Evolutionary conservation across 2,797 vertebrate genomes (phyloP), one percentile per base, ranked within the genome.

Genomic region (Cichlasoma orientale): DNA sequence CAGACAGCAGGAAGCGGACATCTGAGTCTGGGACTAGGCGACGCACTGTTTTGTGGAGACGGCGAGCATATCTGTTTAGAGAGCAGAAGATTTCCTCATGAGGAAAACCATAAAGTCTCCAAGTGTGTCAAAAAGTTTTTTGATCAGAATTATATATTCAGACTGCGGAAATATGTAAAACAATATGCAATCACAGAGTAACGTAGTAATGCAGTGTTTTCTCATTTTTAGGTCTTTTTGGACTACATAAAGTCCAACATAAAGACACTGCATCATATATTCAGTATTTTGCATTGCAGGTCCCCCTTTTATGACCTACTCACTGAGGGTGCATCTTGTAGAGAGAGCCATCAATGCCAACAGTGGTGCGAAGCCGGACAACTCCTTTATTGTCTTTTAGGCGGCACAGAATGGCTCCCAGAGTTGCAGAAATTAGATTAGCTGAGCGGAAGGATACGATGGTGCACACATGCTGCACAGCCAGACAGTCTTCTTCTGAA

Each of bases 271-370:
- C 33, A 44, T 56, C 27, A 53, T 14, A 4, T 31, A 16, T 13
- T 38, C 9, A 9, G 27, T 8, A 25, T 6, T 19, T 19, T 4
- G 19, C 6, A 29, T 16, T 21, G 3, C 12, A 72, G 63, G 19
- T 13, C 38, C 9, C 3, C 16, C 3, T n/a, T n/a, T 57, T 3
- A 1, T 56, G 27, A 52, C 7, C 12, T 38, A 95, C 97, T 97
- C 94, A 99, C 98, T 99, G 98, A 12, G 98, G 98, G 73, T 99
- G 98, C 95, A 96, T 99, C 95, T 99, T 99, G 96, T 99, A 99
- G 83, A 99, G 96, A 7, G 98, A 99, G 1, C 98, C 98, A 1
- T 99, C 98, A 1, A 99, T 97, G 47, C 98, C 98, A 77, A 99
- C 97, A 0, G 98, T 99, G 82, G 97, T 98, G 47, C 97, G 97